phyloP scores from a whole-genome alignment of 2,888 invertebrate species.

The Carterocephalus palaemon region DNA sequence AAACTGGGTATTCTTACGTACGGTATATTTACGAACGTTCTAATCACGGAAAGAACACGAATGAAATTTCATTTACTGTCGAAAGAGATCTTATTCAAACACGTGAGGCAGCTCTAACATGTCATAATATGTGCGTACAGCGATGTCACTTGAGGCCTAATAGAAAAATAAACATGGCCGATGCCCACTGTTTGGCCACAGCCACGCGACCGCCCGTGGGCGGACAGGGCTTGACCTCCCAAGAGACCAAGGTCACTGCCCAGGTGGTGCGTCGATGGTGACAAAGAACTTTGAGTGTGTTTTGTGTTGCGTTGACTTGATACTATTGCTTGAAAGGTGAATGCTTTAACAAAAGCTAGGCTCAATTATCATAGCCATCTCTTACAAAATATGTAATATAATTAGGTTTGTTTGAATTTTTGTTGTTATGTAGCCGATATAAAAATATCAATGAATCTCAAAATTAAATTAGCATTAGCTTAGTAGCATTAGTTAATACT shows the following conservation, averaged over 20 bases:
- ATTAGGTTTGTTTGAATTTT: slow-evolving; percentile 17
- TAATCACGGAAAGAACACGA: background rate
- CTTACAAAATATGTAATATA: no score
- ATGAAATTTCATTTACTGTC: slow-evolving; percentile 8
- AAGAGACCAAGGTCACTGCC: slow-evolving; percentile 29
- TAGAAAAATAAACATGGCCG: slow-evolving; percentile 52
- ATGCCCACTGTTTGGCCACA: slow-evolving; percentile 41
- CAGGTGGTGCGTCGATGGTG: slow-evolving; percentile 19
- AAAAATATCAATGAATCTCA: no score
- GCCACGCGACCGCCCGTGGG: slow-evolving; percentile 35
- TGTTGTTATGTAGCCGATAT: no score
- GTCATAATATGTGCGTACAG: slow-evolving; percentile 18
- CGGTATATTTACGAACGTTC: no score
- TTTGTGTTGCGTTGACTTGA: no score
- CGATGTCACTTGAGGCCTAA: slow-evolving; percentile 37
- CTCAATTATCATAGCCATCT: no score
- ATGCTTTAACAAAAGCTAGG: background rate
- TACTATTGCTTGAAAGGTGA: no score
- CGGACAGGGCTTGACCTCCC: slow-evolving; percentile 30
- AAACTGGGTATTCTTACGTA: no score
- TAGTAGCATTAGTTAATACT: no score
- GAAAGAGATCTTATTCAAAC: slow-evolving; percentile 2
- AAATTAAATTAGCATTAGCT: no score
- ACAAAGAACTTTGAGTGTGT: slow-evolving; percentile 9
- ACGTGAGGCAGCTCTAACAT: background rate